Evolutionary conservation across 2,113 vertebrate species (phyloP), one percentile per base, ranked within the genome.

Genomic region (Poeciliopsis occidentalis): DNA sequence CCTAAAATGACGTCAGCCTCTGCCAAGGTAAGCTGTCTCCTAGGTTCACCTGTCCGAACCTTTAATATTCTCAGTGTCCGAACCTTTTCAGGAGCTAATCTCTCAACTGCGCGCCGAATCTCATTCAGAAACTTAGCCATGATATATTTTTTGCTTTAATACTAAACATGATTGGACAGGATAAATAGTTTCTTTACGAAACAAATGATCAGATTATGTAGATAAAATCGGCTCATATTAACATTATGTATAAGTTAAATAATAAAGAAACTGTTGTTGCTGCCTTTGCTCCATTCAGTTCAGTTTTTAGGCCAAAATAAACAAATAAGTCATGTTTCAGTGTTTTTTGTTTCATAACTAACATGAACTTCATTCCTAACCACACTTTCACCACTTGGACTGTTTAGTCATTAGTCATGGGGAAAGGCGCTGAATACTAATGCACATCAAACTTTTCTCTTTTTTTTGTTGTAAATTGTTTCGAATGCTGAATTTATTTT

Each of bases 1-100:
- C 13, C 3, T 0, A 22, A 73, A 15, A 95, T 95, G 94, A 94
- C 94, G 75, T 95, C 94, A 2, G 94, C 94, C 4, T 95, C 94
- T 30, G 92, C 94, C 0, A 95, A 95, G 93, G 94, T 95, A 75
- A 88, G 82, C 32, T 13, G 22, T 30, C 0, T 1, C n/a, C 15
- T 32, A 31, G 1, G 37, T n/a, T n/a, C 8, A 29, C 13, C 24
- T 24, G 13, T 37, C 11, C 32, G 3, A 34, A 4, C 5, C 26
- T 0, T 39, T 30, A n/a, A 12, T 1, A 27, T 8, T 5, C 22
- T 22, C 0, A 17, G 10, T 13, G 17, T 41, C 2, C 4, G 29
- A 37, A 47, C 1, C 51, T 19, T 31, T 31, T 6, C 29, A 12
- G 8, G 34, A 54, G 60, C 66, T 4, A 19, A 3, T 30, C 24